A percentile compares a stretch with the other conserved stretches of the same genome.
phyloP scores from a whole-genome alignment of 2,113 vertebrate species.

The Suncus etruscus region DNA sequence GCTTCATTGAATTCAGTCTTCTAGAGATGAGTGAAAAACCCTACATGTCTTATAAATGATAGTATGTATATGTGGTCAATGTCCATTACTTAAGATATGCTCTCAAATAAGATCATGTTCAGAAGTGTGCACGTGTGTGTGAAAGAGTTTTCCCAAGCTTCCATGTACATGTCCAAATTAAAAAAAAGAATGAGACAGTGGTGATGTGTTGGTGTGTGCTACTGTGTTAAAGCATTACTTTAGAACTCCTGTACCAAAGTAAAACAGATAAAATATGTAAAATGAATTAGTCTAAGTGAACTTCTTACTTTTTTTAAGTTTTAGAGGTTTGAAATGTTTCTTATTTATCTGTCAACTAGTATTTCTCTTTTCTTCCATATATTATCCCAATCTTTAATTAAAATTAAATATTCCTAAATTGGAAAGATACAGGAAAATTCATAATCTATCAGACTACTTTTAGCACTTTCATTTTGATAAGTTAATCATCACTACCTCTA shows the following conservation, averaged over 20 bases:
- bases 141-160: no score
- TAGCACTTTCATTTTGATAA: neutral
- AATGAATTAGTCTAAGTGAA: no score
- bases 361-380: neutral
- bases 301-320: no score
- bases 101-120: neutral
- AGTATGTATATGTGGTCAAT: neutral
- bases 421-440: neutral
- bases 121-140: neutral
- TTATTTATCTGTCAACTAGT: neutral
- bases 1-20: neutral
- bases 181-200: neutral
- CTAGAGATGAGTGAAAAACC: neutral
- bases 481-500: neutral
- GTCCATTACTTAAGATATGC: neutral
- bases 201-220: no score
- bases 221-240: no score
- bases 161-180: no score
- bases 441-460: neutral
- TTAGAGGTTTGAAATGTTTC: neutral
- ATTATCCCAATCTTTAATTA: neutral
- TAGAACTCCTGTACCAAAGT: no score
- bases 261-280: no score
- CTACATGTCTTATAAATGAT: neutral
- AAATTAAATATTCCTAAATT: neutral